Base-by-base conservation (phyloP, 2,113 vertebrate genomes). In the Ptilorrhoa leucosticta region DNA sequence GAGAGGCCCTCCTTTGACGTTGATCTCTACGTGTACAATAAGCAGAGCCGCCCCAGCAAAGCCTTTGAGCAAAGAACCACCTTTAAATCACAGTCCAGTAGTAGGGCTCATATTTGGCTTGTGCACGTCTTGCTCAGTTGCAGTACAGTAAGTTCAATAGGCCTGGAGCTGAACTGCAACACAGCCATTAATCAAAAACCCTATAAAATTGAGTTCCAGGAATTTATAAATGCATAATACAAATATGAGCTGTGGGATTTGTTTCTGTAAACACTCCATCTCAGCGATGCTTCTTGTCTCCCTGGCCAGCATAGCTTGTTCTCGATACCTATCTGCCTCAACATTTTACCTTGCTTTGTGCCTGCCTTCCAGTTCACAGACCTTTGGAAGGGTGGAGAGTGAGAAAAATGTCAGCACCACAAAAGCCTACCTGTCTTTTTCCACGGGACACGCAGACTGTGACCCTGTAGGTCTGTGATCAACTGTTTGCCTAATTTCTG, bases 191-290 rank as follows among this genome's bases (percentile, higher is more conserved):
- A 97, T 95, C 95, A 97, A 89, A 94, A 92, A 27, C 35, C 87
- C 87, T 78, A 92, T 96, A 96, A 97, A 97, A 95, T 65, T 85
- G 93, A 94, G 93, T 94, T 95, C 90, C 95, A 96, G 94, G 95
- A 92, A 93, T 95, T 86, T 91, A 84, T 83, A 96, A 97, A 96
- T 95, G 73, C 76, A 83, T 80, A 95, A 94, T 88, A 83, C 95
- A 95, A 97, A 93, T 92, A 93, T 51, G 76, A 96, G 56, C 81
- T 69, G 60, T 91, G 64, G 65, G 91, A 93, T 75, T 75, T 90
- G 63, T 91, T 92, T 87, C 87, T 97, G 84, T 96, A 96, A 96
- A 96, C 94, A 93, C 78, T 95, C 51, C 58, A 64, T 87, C 88
- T 87, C 85, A 47, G 64, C 5, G 3, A 90, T 89, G 51, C 37